Evolutionary conservation across 2,888 invertebrate species (phyloP), one percentile per base, ranked within the genome.

Genomic region (Microplitis deprimator): DNA sequence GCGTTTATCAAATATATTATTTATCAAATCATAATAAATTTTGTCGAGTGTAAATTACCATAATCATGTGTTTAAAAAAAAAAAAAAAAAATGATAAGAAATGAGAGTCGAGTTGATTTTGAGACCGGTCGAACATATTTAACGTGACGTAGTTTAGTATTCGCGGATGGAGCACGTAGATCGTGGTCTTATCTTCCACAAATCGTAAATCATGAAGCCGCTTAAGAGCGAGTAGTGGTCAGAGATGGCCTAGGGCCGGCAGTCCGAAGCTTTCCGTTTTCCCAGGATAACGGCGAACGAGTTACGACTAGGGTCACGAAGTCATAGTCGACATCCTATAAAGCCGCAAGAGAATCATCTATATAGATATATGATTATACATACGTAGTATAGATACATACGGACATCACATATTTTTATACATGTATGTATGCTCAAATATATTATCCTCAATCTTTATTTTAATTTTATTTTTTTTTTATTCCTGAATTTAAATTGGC

Each of bases 171-270:
- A 68, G 62, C 60, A 68, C 68, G 73, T 73, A 71, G 73, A 76
- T 75, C 78, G 41, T 20, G 77, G 75, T 77, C 84, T 81, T 81
- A 79, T 80, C 84, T 79, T 67, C 77, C 59, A 78, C 75, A 68
- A 72, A 75, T 77, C 83, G 82, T 85, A 85, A 85, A 85, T 85
- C 84, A 85, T 83, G 79, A 79, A 75, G 81, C 65, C 71, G 20
- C 82, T 84, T 83, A 82, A 81, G 81, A 79, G 79, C 79, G 69
- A 38, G 62, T 61, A 75, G 79, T 77, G 81, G 81, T 82, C 81
- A 79, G 79, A 77, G 75, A 77, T 70, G 77, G 75, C 76, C 78
- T 73, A 78, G 70, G 75, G 76, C 64, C 64, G 60, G 65, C 50
- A 8, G 73, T 40, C 69, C 61, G 68, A 70, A 74, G 65, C 68